Evolutionary conservation across 2,113 vertebrate genomes (phyloP), one percentile per base, ranked within the genome.

Genomic region (Odontesthes bonariensis): DNA sequence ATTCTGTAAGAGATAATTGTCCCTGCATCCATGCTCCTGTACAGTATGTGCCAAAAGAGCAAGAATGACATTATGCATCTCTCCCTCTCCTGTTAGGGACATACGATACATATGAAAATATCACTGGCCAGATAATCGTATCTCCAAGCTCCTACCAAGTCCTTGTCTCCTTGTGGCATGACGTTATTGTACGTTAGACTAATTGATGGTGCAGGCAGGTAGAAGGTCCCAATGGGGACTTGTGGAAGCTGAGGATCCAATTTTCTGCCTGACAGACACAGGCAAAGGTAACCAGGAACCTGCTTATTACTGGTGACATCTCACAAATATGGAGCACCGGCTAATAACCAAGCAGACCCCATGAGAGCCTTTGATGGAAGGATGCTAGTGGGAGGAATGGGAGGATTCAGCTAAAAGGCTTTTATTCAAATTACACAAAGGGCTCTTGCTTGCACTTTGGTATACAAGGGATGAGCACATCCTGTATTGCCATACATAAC

Each of bases 291-390:
- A 75, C 65, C 64, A 55, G 61, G 65, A 73, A 78, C 59, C 75
- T 77, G 73, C 77, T 89, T 91, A 89, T 91, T 92, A 83, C 78
- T 61, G 73, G 54, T 88, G 90, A 90, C 90, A 89, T 79, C 75
- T 84, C 82, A 86, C 83, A 88, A 84, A 88, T 87, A 87, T 77
- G 69, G 73, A 90, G 79, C 81, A 67, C 62, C 27, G 53, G 69
- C 76, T 88, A 85, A 82, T 87, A 85, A 87, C 74, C 16, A 84
- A 64, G 72, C 44, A 70, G 53, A 72, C 58, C 83, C 76, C 82
- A 66, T 16, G 88, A 84, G 86, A 81, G 73, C 73, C 53, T 59
- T 57, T 74, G 75, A 86, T 77, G 61, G 74, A 82, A 58, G 62
- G 64, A 77, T 69, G 57, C 40, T 83, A 49, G 52, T 1, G 0